Conservation (phyloP, 1,140 invertebrate species). For the Brachystomella parvula region DNA sequence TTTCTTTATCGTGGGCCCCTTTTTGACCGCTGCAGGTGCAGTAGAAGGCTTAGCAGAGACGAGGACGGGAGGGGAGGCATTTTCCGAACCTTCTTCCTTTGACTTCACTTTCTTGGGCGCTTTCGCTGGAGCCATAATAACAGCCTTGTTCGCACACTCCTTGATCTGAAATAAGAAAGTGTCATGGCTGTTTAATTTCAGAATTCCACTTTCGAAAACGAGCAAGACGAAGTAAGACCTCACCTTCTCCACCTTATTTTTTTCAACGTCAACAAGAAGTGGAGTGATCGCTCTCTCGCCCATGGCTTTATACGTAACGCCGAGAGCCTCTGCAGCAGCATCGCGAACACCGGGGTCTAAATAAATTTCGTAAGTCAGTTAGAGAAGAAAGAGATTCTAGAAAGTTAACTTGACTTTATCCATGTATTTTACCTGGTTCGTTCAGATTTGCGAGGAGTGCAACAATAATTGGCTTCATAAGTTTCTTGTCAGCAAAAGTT, state of each 20-base stretch:
- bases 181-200: background rate
- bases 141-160: slow-evolving; percentile 85
- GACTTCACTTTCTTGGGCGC: background rate
- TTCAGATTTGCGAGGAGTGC: slow-evolving; percentile 76
- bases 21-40: background rate
- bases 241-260: slow-evolving; percentile 84
- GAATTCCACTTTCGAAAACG: background rate
- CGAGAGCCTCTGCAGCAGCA: slow-evolving; percentile 77
- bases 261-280: slow-evolving; percentile 78
- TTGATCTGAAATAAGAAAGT: slow-evolving; percentile 58
- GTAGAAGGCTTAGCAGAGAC: too few species aligned
- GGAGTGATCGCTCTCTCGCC: slow-evolving; percentile 82
- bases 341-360: slow-evolving; percentile 75
- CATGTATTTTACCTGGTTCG: slow-evolving; percentile 72
- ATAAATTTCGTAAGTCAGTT: slow-evolving; percentile 18
- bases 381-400: background rate
- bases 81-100: too few species aligned
- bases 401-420: too few species aligned
- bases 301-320: slow-evolving; percentile 87
- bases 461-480: slow-evolving; percentile 75
- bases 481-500: slow-evolving; percentile 77
- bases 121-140: slow-evolving; percentile 49
- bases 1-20: background rate
- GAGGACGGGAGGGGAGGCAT: too few species aligned
- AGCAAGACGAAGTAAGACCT: slow-evolving; percentile 1